Conservation (phyloP, 2,888 invertebrate species). For the Ditylenchus weischeri region DNA sequence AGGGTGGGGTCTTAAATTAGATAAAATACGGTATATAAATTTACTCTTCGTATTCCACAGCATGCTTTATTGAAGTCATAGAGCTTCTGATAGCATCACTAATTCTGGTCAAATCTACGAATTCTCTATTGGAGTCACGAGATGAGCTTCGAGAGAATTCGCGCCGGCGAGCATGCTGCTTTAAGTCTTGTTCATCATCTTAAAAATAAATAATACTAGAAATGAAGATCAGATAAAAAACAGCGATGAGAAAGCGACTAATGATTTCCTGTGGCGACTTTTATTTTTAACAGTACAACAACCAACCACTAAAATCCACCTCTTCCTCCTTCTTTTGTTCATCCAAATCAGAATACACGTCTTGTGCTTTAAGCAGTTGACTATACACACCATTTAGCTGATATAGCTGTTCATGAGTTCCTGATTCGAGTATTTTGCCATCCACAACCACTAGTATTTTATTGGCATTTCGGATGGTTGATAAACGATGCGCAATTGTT, state of each 20-base stretch:
- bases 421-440: slow-evolving; percentile 66
- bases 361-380: slow-evolving; percentile 59
- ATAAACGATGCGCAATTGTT: slow-evolving; percentile 62
- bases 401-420: slow-evolving; percentile 71
- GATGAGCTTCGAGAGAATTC: not conserved
- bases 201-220: no score
- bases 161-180: not conserved
- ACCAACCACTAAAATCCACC: not conserved
- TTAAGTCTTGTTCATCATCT: no score
- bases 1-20: no score
- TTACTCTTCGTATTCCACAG: slow-evolving; percentile 5
- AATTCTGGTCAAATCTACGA: not conserved
- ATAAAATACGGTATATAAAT: no score
- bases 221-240: no score
- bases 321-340: slow-evolving; percentile 4
- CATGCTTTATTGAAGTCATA: not conserved
- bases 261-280: no score
- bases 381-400: slow-evolving; percentile 69
- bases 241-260: no score
- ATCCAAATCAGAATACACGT: not conserved
- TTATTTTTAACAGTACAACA: not conserved
- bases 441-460: slow-evolving; percentile 61
- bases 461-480: slow-evolving; percentile 63
- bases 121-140: not conserved
- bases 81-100: not conserved